phyloP scores from a whole-genome alignment of 2,888 invertebrate genomes.

The Drosophila planitibia region DNA sequence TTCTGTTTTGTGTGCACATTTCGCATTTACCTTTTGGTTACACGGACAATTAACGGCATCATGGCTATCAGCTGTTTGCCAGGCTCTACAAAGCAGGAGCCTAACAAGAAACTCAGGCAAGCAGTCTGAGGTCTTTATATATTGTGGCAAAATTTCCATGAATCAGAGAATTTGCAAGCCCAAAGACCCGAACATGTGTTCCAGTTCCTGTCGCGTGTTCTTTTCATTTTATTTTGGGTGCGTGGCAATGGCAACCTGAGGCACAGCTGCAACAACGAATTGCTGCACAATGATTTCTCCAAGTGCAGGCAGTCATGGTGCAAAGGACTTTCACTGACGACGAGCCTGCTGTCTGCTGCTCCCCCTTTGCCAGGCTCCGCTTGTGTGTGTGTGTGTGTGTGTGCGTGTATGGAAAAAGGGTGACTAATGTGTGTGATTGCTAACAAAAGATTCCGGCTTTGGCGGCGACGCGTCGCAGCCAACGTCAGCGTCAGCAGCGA shows the following conservation, averaged over 20 bases:
- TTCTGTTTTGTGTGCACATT: conserved; percentile 16
- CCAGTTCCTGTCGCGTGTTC: conserved; percentile 61
- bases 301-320: conserved; percentile 73
- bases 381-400: conserved; percentile 13
- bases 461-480: conserved; percentile 46
- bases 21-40: conserved; percentile 52
- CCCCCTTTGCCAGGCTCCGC: conserved; percentile 35
- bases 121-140: conserved; percentile 41
- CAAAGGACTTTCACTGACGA: conserved; percentile 83
- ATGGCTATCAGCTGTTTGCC: conserved; percentile 71
- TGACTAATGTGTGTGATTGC: conserved; percentile 84
- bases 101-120: conserved; percentile 6
- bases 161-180: conserved; percentile 51
- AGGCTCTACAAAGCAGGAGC: conserved; percentile 15
- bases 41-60: conserved; percentile 70
- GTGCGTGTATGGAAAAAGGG: conserved; percentile 78
- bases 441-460: conserved; percentile 83
- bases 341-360: conserved; percentile 52
- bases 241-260: conserved; percentile 47
- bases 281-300: conserved; percentile 64
- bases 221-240: conserved; percentile 25
- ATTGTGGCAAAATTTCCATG: conserved; percentile 42
- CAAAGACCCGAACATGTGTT: conserved; percentile 53
- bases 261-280: conserved; percentile 53
- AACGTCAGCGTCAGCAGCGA: conserved; percentile 27